Percentiles rank a stretch among this genome's conserved stretches.
Conservation (phyloP, 2,888 invertebrate species). For the Drosophila stalkeri region DNA sequence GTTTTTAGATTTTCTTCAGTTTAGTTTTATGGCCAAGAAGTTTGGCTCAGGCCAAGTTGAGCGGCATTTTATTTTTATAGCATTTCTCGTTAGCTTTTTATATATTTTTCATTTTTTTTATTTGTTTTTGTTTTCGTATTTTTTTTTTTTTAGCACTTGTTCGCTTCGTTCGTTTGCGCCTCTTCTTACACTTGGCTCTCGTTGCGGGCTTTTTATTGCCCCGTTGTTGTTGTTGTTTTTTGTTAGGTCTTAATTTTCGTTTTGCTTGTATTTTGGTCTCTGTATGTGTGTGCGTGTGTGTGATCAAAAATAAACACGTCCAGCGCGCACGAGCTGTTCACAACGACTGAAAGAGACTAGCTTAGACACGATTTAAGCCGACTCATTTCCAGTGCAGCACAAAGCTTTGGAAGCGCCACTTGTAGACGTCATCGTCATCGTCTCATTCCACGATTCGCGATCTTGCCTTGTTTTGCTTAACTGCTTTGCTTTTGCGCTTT, state of each 20-base stretch:
- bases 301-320: constrained; percentile 59
- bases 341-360: constrained; percentile 66
- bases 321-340: constrained; percentile 73
- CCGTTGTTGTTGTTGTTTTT: constrained; percentile 33
- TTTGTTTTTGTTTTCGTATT: constrained; percentile 19
- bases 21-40: constrained; percentile 11
- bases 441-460: constrained; percentile 51
- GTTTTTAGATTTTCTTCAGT: too few relatives aligned
- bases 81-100: constrained; percentile 39
- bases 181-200: constrained; percentile 51
- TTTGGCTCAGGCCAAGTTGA: constrained; percentile 7
- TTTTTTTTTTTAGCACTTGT: constrained; percentile 45
- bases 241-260: neutral
- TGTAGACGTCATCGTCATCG: constrained; percentile 61
- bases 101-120: constrained; percentile 10
- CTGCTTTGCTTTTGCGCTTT: constrained; percentile 59
- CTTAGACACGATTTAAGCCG: constrained; percentile 44
- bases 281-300: neutral
- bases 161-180: constrained; percentile 26
- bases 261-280: constrained; percentile 16
- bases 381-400: constrained; percentile 41
- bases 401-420: constrained; percentile 63
- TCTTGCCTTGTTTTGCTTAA: constrained; percentile 69
- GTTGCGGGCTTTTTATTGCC: constrained; percentile 54
- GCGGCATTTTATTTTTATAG: constrained; percentile 42